Conservation (phyloP, 2,888 invertebrate genomes). For the Parthenolecanium corni region DNA sequence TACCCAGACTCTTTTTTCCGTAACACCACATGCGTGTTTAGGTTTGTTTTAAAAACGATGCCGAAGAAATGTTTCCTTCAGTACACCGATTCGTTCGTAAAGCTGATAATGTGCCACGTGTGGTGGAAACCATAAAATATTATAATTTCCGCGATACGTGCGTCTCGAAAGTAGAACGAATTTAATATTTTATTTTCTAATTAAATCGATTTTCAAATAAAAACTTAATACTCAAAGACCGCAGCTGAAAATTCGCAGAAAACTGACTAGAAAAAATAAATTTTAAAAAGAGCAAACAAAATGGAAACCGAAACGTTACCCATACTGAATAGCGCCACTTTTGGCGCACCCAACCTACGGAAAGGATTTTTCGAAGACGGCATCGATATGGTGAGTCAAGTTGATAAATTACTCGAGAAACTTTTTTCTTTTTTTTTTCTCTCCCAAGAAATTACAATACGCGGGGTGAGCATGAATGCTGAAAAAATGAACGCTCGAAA, state of each 20-base stretch:
- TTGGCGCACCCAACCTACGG: background rate
- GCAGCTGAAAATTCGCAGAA: background rate
- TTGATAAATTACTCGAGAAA: background rate
- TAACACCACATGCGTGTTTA: conserved; percentile 20
- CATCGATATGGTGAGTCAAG: conserved; percentile 11
- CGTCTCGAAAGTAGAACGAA: background rate
- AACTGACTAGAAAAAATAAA: too few species aligned
- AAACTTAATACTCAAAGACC: background rate
- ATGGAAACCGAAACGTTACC: conserved; percentile 20
- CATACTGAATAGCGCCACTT: conserved; percentile 3
- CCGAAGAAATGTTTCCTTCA: conserved; percentile 15
- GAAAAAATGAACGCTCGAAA: background rate
- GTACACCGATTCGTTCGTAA: background rate
- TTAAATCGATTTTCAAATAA: background rate
- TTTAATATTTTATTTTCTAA: background rate
- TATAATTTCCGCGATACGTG: background rate
- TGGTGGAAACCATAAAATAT: background rate
- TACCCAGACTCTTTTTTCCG: too few species aligned
- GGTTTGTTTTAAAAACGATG: conserved; percentile 20
- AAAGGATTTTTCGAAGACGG: background rate
- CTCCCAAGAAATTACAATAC: too few species aligned
- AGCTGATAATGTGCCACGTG: conserved; percentile 19
- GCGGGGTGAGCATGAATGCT: too few species aligned
- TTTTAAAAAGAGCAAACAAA: background rate
- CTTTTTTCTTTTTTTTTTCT: too few species aligned